Base-by-base conservation (phyloP, 2,113 vertebrate genomes). In the Colistium nudipinnis region DNA sequence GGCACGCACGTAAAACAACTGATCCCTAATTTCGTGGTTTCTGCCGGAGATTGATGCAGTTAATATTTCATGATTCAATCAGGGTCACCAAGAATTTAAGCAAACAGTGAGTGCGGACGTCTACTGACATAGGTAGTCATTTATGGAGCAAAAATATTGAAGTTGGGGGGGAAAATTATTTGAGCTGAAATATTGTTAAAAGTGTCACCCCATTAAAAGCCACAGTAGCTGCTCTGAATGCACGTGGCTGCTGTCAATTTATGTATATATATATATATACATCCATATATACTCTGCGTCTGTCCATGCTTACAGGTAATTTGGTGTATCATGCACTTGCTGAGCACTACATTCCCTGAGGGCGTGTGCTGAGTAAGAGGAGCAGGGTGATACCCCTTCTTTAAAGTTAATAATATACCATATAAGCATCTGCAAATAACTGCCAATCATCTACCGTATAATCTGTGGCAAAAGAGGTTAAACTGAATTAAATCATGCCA, bases 21-120 rank as follows among this genome's bases (percentile, higher is more conserved):
- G n/a, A 13, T 17, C 30, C 10, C 25, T 33, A 24, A 49, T 55
- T 61, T 20, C 44, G 41, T 65, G 56, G 56, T 76, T 69, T 69
- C 70, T 41, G 19, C 52, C 57, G 35, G 38, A 71, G 25, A 73
- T 39, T 76, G 44, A 59, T 20, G 27, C 0, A 30, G 51, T 86
- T 30, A 74, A 81, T 81, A 64, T 81, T 81, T 83, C 48, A 86
- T 44, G 71, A 76, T 64, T 71, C 69, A 73, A 84, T 84, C 81
- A 80, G 57, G 79, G 62, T 68, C 69, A 64, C 27, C 10, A 12
- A 45, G 47, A 56, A 52, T 41, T 51, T 38, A 52, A 49, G 49
- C 70, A 79, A 78, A 78, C 47, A 78, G 1, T 38, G 47, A 60
- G 30, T 27, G 52, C 12, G 28, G 10, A 59, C 44, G 20, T 52